Evolutionary conservation across 2,888 invertebrate genomes (phyloP).

Genomic region (Cryptus viduatorius): DNA sequence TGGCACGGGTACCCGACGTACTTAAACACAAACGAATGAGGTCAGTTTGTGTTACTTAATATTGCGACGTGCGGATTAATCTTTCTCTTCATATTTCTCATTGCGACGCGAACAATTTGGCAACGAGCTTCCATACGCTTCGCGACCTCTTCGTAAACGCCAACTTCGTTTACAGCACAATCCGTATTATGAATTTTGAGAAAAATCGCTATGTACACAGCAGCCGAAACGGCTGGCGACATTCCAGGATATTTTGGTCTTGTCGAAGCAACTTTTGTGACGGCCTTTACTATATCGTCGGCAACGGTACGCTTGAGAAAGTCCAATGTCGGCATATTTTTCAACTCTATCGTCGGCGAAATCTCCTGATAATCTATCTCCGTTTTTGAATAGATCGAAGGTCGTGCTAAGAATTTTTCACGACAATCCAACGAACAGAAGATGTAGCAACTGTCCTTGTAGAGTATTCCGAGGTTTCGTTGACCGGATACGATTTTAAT

Average conservation of each 20-base stretch:
- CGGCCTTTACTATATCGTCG: slow-evolving; percentile 86
- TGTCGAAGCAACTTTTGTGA: slow-evolving; percentile 85
- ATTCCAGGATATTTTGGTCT: slow-evolving; percentile 89
- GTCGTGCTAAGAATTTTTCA: slow-evolving; percentile 86
- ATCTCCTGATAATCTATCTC: slow-evolving; percentile 82
- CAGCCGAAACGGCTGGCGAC: slow-evolving; percentile 85
- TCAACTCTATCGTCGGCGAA: slow-evolving; percentile 85
- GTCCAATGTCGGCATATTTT: slow-evolving; percentile 87
- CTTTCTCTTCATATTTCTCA: slow-evolving; percentile 85
- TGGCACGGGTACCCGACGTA: slow-evolving; percentile 98
- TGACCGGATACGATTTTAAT: slow-evolving; percentile 85
- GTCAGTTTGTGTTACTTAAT: slow-evolving; percentile 53
- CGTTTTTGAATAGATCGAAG: slow-evolving; percentile 86
- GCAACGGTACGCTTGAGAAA: slow-evolving; percentile 88
- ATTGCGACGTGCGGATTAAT: slow-evolving; percentile 86
- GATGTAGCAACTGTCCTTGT: slow-evolving; percentile 86
- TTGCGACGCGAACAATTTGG: slow-evolving; percentile 84
- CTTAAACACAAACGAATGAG: slow-evolving; percentile 80
- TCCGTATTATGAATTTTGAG: slow-evolving; percentile 86
- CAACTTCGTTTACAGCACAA: slow-evolving; percentile 74
- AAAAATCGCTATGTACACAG: slow-evolving; percentile 87
- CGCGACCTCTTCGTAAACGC: slow-evolving; percentile 84
- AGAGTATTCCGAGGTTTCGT: slow-evolving; percentile 85
- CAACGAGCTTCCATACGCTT: slow-evolving; percentile 83
- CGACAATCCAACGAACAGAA: slow-evolving; percentile 87